These are phyloP conservation scores for Drosophila jambulina DNA, from an alignment of 1,140 invertebrate genomes.

Conservation along the genomic window DNA sequence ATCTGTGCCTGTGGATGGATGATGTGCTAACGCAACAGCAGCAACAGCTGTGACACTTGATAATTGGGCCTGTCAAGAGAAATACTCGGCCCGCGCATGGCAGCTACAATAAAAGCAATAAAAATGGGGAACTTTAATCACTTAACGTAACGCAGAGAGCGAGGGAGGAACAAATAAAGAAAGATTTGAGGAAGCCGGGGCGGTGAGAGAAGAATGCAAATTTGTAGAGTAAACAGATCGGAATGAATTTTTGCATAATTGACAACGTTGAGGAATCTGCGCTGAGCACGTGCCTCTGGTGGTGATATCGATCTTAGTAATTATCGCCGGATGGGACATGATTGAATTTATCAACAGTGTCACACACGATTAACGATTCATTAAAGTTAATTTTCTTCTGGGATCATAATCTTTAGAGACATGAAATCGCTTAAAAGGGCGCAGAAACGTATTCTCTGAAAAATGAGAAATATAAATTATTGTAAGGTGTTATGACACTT, in stretches of 20 bases:
- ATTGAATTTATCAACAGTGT: neutral
- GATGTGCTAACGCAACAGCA: conserved; percentile 40
- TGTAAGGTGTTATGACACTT: neutral
- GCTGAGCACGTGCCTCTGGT: conserved; percentile 35
- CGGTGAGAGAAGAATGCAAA: conserved; percentile 10
- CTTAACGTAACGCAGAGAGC: conserved; percentile 23
- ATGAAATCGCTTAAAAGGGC: neutral
- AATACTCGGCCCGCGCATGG: conserved; percentile 28
- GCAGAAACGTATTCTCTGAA: neutral
- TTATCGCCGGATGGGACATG: conserved; percentile 31
- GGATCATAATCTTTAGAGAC: neutral
- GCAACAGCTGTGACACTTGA: conserved; percentile 66
- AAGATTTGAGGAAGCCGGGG: neutral
- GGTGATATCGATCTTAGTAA: conserved; percentile 26
- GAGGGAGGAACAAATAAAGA: conserved; percentile 30
- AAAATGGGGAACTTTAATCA: conserved; percentile 26
- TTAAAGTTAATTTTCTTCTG: neutral
- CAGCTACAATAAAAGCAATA: conserved; percentile 16
- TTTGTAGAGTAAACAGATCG: conserved; percentile 16
- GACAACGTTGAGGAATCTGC: conserved; percentile 37
- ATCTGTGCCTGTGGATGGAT: conserved; percentile 8
- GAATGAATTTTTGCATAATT: conserved; percentile 45
- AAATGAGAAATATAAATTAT: neutral
- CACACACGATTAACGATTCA: neutral
- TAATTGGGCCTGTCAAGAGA: conserved; percentile 71